Percentiles rank a stretch among this genome's conserved stretches.
Conservation (phyloP, 2,113 vertebrate genomes). For the Perca fluviatilis region DNA sequence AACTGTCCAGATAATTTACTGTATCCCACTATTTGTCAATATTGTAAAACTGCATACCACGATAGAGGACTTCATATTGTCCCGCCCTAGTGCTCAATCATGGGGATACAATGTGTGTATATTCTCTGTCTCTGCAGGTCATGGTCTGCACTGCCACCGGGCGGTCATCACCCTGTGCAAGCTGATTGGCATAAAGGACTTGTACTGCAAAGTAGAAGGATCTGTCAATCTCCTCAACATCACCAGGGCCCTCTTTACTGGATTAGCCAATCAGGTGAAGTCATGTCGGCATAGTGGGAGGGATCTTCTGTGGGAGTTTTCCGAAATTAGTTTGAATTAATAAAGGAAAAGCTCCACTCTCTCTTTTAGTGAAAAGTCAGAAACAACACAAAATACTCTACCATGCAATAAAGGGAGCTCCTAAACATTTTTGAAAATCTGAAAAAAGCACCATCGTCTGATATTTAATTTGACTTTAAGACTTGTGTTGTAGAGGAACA, state of each 20-base stretch:
- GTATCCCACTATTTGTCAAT: background rate
- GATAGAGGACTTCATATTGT: background rate
- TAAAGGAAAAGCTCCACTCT: too few relatives aligned
- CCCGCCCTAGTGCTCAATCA: background rate
- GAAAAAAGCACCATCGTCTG: too few relatives aligned
- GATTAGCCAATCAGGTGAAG: conserved; percentile 89
- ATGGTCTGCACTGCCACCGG: conserved; percentile 94
- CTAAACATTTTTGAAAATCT: too few relatives aligned
- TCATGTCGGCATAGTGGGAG: background rate
- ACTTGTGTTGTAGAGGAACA: background rate
- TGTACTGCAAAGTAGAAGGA: conserved; percentile 94
- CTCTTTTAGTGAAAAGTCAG: too few relatives aligned
- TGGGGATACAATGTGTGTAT: background rate
- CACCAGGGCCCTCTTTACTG: conserved; percentile 91
- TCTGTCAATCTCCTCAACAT: conserved; percentile 92
- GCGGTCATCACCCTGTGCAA: conserved; percentile 94
- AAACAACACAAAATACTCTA: too few relatives aligned
- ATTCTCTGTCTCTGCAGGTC: conserved; percentile 81
- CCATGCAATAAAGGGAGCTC: too few relatives aligned
- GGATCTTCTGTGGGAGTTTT: background rate
- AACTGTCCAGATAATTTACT: background rate
- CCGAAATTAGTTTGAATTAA: background rate
- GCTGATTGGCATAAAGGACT: conserved; percentile 93
- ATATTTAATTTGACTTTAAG: too few relatives aligned
- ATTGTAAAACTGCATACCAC: too few relatives aligned